Evolutionary conservation across 2,113 vertebrate genomes (phyloP), one percentile per base, ranked within the genome.

Genomic region (Jaculus jaculus): DNA sequence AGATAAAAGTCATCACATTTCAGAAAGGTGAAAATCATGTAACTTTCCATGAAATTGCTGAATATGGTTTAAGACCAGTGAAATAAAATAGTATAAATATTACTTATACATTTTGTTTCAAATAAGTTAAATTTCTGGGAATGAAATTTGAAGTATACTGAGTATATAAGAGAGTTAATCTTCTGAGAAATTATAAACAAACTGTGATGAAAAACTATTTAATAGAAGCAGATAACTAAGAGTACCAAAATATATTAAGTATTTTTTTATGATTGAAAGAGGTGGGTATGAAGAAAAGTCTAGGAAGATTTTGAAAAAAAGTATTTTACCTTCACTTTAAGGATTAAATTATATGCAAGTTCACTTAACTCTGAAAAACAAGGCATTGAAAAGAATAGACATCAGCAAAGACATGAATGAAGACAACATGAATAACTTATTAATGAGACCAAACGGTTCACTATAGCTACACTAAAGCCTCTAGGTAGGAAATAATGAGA

Each of bases 141-240:
- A 89, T 78, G 58, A 86, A 89, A 47, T 47, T 47, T 61, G 60
- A 88, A 78, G 1, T 69, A 65, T n/a, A 42, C 8, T 60, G 71
- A 15, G 12, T 71, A 86, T 66, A 88, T 88, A 95, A 90, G 17
- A 21, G 79, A 54, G 7, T 89, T 93, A n/a, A 75, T 32, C 65
- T 74, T 74, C 42, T 96, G 79, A 12, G 51, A 8, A 66, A 92
- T 93, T 78, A 91, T 21, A 37, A 81, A 42, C 16, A 58, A 90
- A 90, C 77, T 21, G 42, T 81, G 21, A 84, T 63, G 89, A 90
- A 89, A 89, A 34, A 84, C 85, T 20, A 94, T 58, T 89, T 88
- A 88, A 85, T 77, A 83, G 72, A 80, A 23, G 2, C 12, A 91
- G 77, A 72, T 11, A 86, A 47, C 54, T n/a, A 51, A 65, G 23